Conservation (phyloP, 2,113 vertebrate genomes). For the Ariopsis seemanni region DNA sequence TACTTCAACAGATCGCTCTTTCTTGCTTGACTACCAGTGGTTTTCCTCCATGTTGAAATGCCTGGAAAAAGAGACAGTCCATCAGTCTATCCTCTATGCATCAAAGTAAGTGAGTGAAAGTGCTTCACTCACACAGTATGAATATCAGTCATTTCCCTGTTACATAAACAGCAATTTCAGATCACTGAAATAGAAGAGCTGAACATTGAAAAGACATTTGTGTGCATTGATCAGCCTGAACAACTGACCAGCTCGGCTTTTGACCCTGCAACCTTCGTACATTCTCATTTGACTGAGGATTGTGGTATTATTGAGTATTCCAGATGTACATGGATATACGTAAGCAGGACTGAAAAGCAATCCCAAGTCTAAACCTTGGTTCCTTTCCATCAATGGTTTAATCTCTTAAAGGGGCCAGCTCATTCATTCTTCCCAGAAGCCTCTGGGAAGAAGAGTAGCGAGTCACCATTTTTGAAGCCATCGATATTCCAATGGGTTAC, state of each 20-base stretch:
- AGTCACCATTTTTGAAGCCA: too few species aligned
- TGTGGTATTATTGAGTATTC: not conserved
- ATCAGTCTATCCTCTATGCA: not conserved
- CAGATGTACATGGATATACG: conserved; percentile 16
- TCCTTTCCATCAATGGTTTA: not conserved
- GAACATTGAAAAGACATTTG: conserved; percentile 17
- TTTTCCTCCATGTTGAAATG: conserved; percentile 2
- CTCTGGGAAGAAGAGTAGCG: too few species aligned
- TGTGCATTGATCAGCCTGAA: conserved; percentile 6
- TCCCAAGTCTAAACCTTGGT: not conserved
- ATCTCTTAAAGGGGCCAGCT: too few species aligned
- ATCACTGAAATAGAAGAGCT: conserved; percentile 9
- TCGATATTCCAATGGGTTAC: too few species aligned
- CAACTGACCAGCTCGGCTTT: conserved; percentile 9
- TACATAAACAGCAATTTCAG: conserved; percentile 14
- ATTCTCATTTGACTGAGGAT: conserved; percentile 2
- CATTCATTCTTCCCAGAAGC: too few species aligned
- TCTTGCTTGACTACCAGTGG: conserved; percentile 2
- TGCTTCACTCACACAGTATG: conserved; percentile 13
- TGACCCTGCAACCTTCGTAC: conserved; percentile 5
- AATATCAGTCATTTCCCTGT: conserved; percentile 17
- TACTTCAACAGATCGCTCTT: not conserved
- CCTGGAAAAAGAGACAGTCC: not conserved
- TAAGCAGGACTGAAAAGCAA: not conserved
- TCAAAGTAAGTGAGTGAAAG: conserved; percentile 6